Conservation (phyloP, 2,888 invertebrate species). For the Acanthosepion esculentum region DNA sequence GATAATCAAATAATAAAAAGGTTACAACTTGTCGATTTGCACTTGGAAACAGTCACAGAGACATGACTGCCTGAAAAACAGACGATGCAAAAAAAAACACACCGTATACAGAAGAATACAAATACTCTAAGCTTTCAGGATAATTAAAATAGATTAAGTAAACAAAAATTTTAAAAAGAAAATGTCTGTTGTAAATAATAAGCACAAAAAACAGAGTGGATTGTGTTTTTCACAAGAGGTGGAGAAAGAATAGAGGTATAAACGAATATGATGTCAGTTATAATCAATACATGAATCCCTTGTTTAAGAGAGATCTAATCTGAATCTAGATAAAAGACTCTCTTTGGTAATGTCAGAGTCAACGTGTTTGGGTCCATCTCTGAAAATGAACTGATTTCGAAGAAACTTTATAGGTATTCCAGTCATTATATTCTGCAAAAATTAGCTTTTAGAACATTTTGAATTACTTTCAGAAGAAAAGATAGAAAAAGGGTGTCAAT, state of each 20-base stretch:
- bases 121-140: conserved; percentile 21
- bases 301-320: neutral
- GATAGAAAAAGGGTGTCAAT: no score
- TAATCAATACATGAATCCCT: neutral
- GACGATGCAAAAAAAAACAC: neutral
- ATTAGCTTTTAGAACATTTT: no score
- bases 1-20: neutral
- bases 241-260: neutral
- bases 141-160: neutral
- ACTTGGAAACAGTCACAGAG: neutral
- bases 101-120: neutral
- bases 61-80: neutral
- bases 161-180: neutral
- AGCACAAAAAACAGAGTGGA: neutral
- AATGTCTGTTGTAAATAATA: neutral
- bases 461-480: no score
- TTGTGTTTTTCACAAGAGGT: neutral
- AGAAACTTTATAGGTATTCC: neutral
- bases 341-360: neutral
- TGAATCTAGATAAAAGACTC: neutral
- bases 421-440: no score
- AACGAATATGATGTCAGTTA: neutral
- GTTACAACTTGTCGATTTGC: neutral
- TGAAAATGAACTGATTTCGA: neutral
- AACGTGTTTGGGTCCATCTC: no score